These are phyloP conservation scores for Cyclura pinguis DNA, from an alignment of 2,797 vertebrate species.

Conservation along the genomic window DNA sequence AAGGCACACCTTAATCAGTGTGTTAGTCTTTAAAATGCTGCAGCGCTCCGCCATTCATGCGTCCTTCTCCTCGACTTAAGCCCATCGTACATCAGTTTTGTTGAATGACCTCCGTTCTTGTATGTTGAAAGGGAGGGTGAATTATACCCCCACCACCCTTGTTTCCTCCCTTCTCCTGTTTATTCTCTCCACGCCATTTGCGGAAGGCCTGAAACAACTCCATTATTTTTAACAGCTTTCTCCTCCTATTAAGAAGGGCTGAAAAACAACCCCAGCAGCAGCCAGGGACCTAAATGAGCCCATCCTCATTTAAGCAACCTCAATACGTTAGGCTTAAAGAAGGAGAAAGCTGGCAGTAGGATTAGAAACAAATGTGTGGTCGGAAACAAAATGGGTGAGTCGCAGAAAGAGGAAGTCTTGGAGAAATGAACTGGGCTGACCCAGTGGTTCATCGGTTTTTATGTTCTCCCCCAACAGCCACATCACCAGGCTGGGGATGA, in stretches of 20 bases:
- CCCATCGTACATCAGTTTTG: background rate
- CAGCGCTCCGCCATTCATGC: background rate
- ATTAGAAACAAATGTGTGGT: background rate
- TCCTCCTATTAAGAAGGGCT: constrained; percentile 13
- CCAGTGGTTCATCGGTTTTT: background rate
- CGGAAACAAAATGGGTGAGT: background rate
- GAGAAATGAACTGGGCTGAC: background rate
- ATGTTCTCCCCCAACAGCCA: background rate
- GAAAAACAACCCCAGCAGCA: background rate
- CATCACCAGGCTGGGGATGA: too few species aligned
- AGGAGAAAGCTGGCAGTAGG: background rate
- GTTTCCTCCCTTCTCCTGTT: background rate
- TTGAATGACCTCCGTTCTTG: background rate
- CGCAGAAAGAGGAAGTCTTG: background rate
- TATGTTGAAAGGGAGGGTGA: background rate
- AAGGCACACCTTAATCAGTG: background rate
- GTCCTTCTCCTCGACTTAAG: background rate
- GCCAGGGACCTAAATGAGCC: background rate
- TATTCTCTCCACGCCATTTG: background rate
- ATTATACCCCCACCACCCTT: background rate
- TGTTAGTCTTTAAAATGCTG: background rate
- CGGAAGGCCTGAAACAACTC: background rate
- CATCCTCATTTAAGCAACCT: background rate
- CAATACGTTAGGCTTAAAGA: background rate
- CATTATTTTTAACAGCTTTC: constrained; percentile 28